Evolutionary conservation across 2,888 invertebrate genomes (phyloP), one percentile per base, ranked within the genome.

Genomic region (Nemapogon koenigi): DNA sequence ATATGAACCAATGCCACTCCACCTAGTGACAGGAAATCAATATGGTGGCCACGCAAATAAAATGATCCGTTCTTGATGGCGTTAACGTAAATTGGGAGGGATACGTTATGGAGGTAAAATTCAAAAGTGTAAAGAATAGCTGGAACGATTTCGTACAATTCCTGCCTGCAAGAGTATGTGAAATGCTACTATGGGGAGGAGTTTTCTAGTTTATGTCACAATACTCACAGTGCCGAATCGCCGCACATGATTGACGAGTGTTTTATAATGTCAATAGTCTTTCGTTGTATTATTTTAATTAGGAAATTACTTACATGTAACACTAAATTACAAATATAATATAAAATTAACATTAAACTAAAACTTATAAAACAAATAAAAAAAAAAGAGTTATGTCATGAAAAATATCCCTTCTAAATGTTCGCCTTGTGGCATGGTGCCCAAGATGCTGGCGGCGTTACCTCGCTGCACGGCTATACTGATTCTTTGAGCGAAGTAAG

Each of bases 151-250:
- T 84, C 46, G 65, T 84, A 1, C 66, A 78, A 31, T 84, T 83
- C 59, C 50, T 91, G 40, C 91, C 91, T 0, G n/a, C 76, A 76
- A 27, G 80, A 84, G 40, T 73, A 83, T 37, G 61, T 90, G 35
- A 83, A 81, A 40, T 91, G 91, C 57, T 81, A 86, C 39, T 88
- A 86, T 44, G 91, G 92, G 0, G 87, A 89, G 48, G 81, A 82
- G 39, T 83, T 85, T 50, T 62, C 79, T 37, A 68, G 81, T 3
- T 62, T 82, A 27, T 89, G 88, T 48, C 57, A 73, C n/a, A n/a
- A n/a, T n/a, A n/a, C n/a, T n/a, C n/a, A n/a, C 10, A 59, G 63
- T 29, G 58, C 66, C 1, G 69, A 75, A 7, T 52, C 70, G 15
- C 39, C 54, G 35, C 47, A 56, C 35, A 67, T 70, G 30, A 59